Conservation (phyloP, 2,797 vertebrate genomes). For the Manis pentadactyla region DNA sequence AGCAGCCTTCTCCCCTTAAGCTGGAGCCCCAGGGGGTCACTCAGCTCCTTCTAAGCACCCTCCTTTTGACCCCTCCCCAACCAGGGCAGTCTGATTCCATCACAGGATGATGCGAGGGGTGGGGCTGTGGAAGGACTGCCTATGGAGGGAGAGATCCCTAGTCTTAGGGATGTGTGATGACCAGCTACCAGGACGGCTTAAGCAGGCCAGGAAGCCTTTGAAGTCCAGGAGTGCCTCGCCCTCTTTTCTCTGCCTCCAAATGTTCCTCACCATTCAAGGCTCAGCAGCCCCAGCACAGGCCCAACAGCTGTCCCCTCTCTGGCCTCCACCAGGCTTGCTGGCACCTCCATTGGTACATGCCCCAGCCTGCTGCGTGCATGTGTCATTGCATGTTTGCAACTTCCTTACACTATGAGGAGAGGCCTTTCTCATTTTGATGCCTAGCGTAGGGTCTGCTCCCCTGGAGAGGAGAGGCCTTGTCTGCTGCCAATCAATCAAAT, state of each 20-base stretch:
- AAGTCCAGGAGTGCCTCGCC: too few species aligned
- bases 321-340: not conserved
- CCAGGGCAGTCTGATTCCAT: not conserved
- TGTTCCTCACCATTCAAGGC: not conserved
- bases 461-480: not conserved
- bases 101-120: not conserved
- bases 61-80: not conserved
- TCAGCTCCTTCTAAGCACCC: not conserved
- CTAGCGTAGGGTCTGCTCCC: not conserved
- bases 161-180: not conserved
- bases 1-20: not conserved
- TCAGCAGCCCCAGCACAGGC: not conserved
- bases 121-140: not conserved
- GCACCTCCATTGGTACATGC: not conserved
- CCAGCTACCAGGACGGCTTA: not conserved
- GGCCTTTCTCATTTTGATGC: not conserved
- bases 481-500: constrained; percentile 60
- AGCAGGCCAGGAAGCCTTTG: not conserved
- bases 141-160: not conserved
- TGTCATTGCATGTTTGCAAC: not conserved
- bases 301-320: not conserved
- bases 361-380: not conserved
- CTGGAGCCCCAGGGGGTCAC: too few species aligned
- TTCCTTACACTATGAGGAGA: not conserved
- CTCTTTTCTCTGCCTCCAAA: not conserved